Percentiles rank a stretch among this genome's conserved stretches.
phyloP scores from a whole-genome alignment of 2,888 invertebrate species.

The Spodoptera exigua region DNA sequence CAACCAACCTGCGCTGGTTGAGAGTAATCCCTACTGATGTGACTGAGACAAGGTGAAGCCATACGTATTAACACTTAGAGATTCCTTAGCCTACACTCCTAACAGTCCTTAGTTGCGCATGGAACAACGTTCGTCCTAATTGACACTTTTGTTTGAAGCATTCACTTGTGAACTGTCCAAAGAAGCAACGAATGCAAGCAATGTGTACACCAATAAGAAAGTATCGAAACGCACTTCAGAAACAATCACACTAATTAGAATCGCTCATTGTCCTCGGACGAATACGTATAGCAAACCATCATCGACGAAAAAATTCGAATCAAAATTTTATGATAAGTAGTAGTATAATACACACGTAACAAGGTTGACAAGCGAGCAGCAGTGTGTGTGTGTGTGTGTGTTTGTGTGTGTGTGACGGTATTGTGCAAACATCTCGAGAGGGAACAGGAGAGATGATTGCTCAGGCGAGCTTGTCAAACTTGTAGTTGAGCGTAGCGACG shows the following conservation, averaged over 20 bases:
- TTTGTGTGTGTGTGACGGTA: too few species aligned
- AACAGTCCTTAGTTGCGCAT: constrained; percentile 68
- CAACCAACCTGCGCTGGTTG: constrained; percentile 81
- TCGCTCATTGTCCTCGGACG: constrained; percentile 14
- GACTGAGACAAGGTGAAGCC: constrained; percentile 76
- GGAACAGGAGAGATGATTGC: too few species aligned
- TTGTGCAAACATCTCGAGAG: too few species aligned
- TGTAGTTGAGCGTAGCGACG: background rate
- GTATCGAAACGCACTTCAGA: constrained; percentile 20
- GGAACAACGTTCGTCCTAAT: constrained; percentile 45
- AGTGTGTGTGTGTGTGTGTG: too few species aligned
- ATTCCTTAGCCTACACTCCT: constrained; percentile 62
- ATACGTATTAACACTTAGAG: constrained; percentile 69
- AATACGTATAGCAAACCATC: background rate
- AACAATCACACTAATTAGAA: constrained; percentile 17
- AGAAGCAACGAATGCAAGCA: constrained; percentile 7
- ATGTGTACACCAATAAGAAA: constrained; percentile 27
- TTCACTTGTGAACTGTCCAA: constrained; percentile 45
- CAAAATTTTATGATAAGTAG: constrained; percentile 15
- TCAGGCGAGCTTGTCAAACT: background rate
- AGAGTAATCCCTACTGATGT: constrained; percentile 71
- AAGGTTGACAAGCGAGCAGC: too few species aligned
- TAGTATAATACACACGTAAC: too few species aligned
- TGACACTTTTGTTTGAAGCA: constrained; percentile 49
- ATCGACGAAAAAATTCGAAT: background rate